A percentile compares a stretch with the other conserved stretches of the same genome.
phyloP scores from a whole-genome alignment of 2,113 vertebrate genomes.

The Lethenteron camtschaticum region DNA sequence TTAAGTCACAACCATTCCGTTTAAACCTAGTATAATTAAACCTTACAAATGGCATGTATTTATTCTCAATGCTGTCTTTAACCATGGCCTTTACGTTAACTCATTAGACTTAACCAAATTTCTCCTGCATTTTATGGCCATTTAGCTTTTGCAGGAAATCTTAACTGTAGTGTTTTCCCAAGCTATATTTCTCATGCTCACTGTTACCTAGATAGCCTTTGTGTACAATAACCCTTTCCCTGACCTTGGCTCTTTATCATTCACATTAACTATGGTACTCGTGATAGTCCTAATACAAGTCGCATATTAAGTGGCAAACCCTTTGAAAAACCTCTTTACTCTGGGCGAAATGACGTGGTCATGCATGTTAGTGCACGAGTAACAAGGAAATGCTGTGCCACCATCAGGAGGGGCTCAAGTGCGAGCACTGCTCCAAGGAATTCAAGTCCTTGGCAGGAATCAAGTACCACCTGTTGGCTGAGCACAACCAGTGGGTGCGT shows the following conservation, averaged over 20 bases:
- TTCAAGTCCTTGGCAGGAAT: conserved; percentile 93
- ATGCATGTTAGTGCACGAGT: not conserved
- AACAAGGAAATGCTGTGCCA: conserved; percentile 16
- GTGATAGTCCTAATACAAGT: too few relatives aligned
- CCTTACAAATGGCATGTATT: not conserved
- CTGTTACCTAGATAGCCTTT: too few relatives aligned
- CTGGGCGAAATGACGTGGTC: not conserved
- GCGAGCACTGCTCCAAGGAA: conserved; percentile 84
- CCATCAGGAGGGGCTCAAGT: conserved; percentile 84
- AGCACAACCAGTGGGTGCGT: conserved; percentile 66
- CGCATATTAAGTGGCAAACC: not conserved
- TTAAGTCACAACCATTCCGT: not conserved
- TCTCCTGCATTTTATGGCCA: too few relatives aligned
- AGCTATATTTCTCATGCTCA: too few relatives aligned
- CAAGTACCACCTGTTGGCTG: conserved; percentile 90
- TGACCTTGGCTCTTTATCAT: not conserved
- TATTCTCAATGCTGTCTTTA: not conserved
- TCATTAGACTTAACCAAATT: not conserved
- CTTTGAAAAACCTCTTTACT: not conserved
- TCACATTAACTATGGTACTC: not conserved
- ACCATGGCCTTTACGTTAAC: not conserved
- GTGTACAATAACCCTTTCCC: too few relatives aligned
- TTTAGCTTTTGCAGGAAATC: too few relatives aligned
- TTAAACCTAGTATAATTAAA: not conserved
- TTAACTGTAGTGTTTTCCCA: too few relatives aligned